These are phyloP conservation scores for Deroplatys truncata DNA, from an alignment of 2,888 invertebrate genomes.

Conservation along the genomic window DNA sequence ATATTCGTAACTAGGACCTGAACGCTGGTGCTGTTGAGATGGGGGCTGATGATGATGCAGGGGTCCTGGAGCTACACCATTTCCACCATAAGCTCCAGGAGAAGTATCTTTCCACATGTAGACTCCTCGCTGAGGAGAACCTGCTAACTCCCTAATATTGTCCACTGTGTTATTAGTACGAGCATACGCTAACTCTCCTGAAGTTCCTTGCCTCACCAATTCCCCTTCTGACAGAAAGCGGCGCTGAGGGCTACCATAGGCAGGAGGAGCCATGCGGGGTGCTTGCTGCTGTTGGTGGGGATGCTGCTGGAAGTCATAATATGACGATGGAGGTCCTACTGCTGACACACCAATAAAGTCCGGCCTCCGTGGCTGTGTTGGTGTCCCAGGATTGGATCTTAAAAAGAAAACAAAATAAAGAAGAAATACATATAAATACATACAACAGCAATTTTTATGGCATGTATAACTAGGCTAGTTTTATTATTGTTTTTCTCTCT, in stretches of 20 bases:
- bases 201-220: conserved; percentile 56
- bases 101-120: conserved; percentile 79
- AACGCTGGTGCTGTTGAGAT: conserved; percentile 30
- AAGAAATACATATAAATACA: no score
- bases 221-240: conserved; percentile 80
- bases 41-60: conserved; percentile 35
- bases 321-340: conserved; percentile 36
- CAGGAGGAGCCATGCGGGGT: conserved; percentile 11
- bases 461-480: no score
- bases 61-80: conserved; percentile 19
- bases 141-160: conserved; percentile 83
- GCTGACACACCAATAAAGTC: conserved; percentile 74
- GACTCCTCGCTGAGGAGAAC: conserved; percentile 77
- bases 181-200: conserved; percentile 59
- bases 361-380: conserved; percentile 82
- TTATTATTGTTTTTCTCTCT: no score
- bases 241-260: conserved; percentile 63
- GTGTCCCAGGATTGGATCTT: conserved; percentile 91
- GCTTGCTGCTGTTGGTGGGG: conserved; percentile 36
- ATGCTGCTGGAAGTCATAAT: conserved; percentile 44
- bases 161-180: conserved; percentile 74
- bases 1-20: conserved; percentile 43
- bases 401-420: neutral
- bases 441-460: no score
- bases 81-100: conserved; percentile 53